Conservation (phyloP, 2,113 vertebrate genomes). For the Gila orcuttii region DNA sequence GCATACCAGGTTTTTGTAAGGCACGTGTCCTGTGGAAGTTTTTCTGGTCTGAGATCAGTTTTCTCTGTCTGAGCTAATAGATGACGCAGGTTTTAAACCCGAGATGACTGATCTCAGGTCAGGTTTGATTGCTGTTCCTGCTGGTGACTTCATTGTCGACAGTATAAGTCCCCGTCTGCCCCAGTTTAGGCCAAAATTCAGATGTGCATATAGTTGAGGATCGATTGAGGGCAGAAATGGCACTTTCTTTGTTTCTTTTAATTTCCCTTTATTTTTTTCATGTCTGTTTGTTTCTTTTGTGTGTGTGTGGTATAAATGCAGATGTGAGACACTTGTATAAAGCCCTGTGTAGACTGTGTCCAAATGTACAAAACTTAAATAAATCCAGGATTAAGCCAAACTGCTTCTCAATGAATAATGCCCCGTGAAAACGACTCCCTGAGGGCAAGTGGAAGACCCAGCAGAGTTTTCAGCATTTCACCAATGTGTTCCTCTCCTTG, state of each 20-base stretch:
- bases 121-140: neutral
- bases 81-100: neutral
- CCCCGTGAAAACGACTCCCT: constrained; percentile 59
- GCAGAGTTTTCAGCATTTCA: neutral
- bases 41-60: neutral
- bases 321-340: neutral
- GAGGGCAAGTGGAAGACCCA: constrained; percentile 32
- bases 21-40: neutral
- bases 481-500: neutral
- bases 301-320: constrained; percentile 9
- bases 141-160: constrained; percentile 1
- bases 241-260: neutral
- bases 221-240: neutral
- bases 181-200: constrained; percentile 26
- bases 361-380: constrained; percentile 48
- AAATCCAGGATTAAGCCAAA: constrained; percentile 69
- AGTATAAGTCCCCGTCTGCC: neutral
- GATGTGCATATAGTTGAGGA: constrained; percentile 15
- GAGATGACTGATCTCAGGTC: neutral
- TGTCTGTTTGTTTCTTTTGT: constrained; percentile 6
- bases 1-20: neutral
- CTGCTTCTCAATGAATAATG: constrained; percentile 45
- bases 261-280: constrained; percentile 8
- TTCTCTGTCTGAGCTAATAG: neutral
- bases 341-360: constrained; percentile 42